phyloP scores from a whole-genome alignment of 2,113 vertebrate species.

The Carollia perspicillata region DNA sequence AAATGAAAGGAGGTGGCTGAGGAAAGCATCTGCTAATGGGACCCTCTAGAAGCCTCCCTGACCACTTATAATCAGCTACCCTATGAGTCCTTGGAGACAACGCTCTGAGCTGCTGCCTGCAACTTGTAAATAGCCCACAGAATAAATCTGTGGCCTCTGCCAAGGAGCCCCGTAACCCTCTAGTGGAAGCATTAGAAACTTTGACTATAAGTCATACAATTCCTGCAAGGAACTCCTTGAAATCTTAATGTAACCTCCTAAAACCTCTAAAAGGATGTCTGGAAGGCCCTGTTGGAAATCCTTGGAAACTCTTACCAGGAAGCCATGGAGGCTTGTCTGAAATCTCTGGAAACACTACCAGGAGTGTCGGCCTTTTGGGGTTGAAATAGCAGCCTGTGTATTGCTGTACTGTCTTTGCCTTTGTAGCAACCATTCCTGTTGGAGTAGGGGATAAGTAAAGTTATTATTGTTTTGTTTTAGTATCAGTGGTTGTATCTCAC shows the following conservation, averaged over 20 bases:
- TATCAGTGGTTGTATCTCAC: neutral
- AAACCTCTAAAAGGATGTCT: neutral
- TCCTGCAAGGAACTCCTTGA: neutral
- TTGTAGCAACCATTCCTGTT: neutral
- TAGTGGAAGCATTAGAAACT: neutral
- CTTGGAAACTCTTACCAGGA: neutral
- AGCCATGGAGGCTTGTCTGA: too few relatives aligned
- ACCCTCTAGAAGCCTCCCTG: neutral
- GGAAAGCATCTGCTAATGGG: neutral
- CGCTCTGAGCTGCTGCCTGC: neutral
- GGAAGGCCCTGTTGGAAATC: neutral
- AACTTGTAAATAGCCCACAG: neutral
- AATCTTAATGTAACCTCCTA: neutral
- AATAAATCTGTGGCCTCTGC: neutral
- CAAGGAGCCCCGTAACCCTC: neutral
- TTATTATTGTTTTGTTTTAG: neutral
- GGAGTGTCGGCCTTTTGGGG: neutral
- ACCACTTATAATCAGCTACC: neutral
- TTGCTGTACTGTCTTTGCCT: neutral
- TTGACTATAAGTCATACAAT: neutral
- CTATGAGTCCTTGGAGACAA: neutral
- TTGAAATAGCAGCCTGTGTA: neutral
- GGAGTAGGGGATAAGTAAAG: neutral
- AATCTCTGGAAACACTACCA: neutral
- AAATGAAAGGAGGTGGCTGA: neutral